phyloP scores from a whole-genome alignment of 2,888 invertebrate genomes.

The Drosophila picticornis region DNA sequence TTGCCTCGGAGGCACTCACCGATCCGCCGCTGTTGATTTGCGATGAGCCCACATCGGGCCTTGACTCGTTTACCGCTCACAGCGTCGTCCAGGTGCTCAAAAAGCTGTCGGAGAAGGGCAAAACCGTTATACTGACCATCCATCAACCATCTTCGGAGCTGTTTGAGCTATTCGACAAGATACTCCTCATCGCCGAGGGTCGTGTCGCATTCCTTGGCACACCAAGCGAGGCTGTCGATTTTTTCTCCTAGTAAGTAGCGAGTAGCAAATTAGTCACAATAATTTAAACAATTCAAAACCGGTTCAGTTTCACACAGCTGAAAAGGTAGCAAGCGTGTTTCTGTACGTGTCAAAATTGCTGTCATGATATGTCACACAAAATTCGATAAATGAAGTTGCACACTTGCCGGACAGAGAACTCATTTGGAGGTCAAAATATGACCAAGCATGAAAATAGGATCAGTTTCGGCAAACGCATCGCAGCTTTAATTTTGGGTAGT shows the following conservation, averaged over 20 bases:
- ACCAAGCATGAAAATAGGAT: neutral
- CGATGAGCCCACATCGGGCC: slow-evolving; percentile 98
- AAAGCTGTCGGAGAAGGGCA: slow-evolving; percentile 91
- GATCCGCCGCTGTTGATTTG: slow-evolving; percentile 98
- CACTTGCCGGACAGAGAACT: neutral
- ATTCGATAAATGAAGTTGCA: neutral
- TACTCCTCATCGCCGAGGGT: slow-evolving; percentile 96
- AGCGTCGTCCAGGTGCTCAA: slow-evolving; percentile 94
- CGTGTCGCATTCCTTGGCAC: slow-evolving; percentile 95
- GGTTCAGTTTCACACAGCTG: neutral
- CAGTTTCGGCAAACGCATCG: neutral
- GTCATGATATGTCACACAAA: neutral
- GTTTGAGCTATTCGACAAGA: slow-evolving; percentile 95
- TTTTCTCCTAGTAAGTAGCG: slow-evolving; percentile 91
- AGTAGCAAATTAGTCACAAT: neutral
- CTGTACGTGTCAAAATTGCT: neutral
- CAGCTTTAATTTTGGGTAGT: no score
- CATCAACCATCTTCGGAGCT: slow-evolving; percentile 98
- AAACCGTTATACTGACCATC: slow-evolving; percentile 96
- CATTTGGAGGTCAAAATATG: neutral
- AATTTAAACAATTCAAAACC: neutral
- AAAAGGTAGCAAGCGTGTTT: neutral
- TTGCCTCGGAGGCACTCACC: slow-evolving; percentile 98
- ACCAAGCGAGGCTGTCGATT: slow-evolving; percentile 90
- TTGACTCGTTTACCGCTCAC: slow-evolving; percentile 98